Base-by-base conservation (phyloP, 2,888 invertebrate genomes). In the Mythimna pallens region DNA sequence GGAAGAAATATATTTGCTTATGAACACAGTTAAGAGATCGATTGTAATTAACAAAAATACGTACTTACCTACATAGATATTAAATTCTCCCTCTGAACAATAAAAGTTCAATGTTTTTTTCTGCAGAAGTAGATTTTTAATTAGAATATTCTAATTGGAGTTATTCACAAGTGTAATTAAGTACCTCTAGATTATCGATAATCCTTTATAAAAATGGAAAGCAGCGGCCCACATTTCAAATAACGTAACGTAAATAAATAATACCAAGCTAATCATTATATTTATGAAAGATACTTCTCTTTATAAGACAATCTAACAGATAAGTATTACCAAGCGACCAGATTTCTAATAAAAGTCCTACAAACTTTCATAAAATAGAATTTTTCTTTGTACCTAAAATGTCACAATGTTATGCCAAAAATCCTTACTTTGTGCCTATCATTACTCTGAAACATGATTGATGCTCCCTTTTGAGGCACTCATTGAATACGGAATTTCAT, bases 401-500 rank as follows among this genome's bases (percentile, higher is more conserved):
- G 25, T 62, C 40, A 72, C 36, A 74, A 71, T 73, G 59, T 73
- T 52, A 72, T 74, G 30, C 65, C 62, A 65, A 73, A 52, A 84
- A 73, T 72, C 61, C 50, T 65, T 50, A 66, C 47, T 64, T 50
- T 76, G 64, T 62, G 68, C 65, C 62, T 52, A 65, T 61, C 61
- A 57, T 65, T 65, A 73, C 14, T 70, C 59, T 72, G 63, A 69
- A 25, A 66, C 63, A 50, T 78, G 75, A 86, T 78, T 76, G 84
- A 86, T 84, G 76, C 50, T 68, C 54, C 0, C 30, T 62, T 62
- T 62, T 62, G 52, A 69, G 65, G 66, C 65, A 78, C 69, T 82
- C 70, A 43, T 55, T 74, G 73, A 85, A 76, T 76, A 75, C 20
- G 34, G 54, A 73, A 73, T 83, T 80, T 73, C 47, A 76, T 75